phyloP scores from a whole-genome alignment of 2,113 vertebrate genomes.

The Harpagus bidentatus region DNA sequence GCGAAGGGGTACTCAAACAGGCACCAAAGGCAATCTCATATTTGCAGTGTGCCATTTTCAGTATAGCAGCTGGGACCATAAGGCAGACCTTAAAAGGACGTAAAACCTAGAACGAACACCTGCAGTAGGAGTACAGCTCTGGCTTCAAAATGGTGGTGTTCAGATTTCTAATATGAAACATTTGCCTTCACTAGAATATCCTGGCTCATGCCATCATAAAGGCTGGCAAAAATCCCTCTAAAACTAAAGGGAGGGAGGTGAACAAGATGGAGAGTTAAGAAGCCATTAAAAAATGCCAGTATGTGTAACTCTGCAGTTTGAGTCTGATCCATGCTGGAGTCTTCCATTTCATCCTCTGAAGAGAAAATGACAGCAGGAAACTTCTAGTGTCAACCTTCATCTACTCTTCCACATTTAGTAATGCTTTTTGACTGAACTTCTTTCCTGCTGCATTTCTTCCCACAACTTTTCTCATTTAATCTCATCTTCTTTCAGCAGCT shows the following conservation, averaged over 20 bases:
- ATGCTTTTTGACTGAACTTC: slow-evolving; percentile 35
- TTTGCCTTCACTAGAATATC: background rate
- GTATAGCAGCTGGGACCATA: background rate
- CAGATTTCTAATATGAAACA: slow-evolving; percentile 20
- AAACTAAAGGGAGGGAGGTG: background rate
- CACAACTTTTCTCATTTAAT: slow-evolving; percentile 41
- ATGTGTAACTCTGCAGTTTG: background rate
- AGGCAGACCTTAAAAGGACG: background rate
- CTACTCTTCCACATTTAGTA: slow-evolving; percentile 7
- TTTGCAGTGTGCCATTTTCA: background rate
- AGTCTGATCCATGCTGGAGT: slow-evolving; percentile 42
- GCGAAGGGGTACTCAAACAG: background rate
- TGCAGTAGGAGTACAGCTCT: background rate
- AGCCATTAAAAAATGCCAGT: background rate
- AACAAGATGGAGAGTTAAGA: background rate
- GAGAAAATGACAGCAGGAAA: slow-evolving; percentile 57
- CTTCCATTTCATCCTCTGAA: slow-evolving; percentile 48
- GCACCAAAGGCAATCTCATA: background rate
- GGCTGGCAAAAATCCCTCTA: background rate
- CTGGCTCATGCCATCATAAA: background rate
- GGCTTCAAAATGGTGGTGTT: background rate
- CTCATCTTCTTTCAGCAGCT: slow-evolving; percentile 18
- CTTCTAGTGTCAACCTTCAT: slow-evolving; percentile 38
- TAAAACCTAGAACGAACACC: background rate
- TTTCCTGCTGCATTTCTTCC: slow-evolving; percentile 20